Evolutionary conservation across 2,888 invertebrate species (phyloP), one percentile per base, ranked within the genome.

Genomic region (Hofmannophila pseudospretella): DNA sequence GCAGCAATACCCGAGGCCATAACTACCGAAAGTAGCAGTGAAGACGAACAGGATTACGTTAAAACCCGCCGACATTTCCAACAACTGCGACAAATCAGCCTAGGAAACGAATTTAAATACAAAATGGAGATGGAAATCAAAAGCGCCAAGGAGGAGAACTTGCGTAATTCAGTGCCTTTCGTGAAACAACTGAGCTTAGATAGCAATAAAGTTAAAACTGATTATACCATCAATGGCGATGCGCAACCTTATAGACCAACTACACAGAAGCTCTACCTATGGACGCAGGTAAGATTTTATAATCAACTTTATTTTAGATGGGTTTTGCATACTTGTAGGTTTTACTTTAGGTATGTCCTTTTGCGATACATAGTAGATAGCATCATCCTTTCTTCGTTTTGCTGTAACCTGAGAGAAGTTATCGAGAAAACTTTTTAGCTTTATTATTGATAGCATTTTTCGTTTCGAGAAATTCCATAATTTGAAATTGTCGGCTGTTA

Each of bases 91-190:
- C 89, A 90, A 54, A 88, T 90, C 44, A 90, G 90, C 66, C 75
- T 89, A 56, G 90, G 90, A 45, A 90, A 90, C 69, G 88, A 89
- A 49, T 90, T 89, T 52, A 91, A 88, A 75, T 87, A 87, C 70
- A 88, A 87, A 56, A 87, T 88, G 85, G 90, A 90, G 69, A 90
- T 90, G 91, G 90, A 90, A 67, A 90, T 89, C 35, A 90, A 89
- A 64, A 79, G 74, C 47, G 89, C 88, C 19, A 89, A 89, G 49
- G 88, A 89, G 36, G 90, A 89, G 54, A 90, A 90, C 59, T 62
- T 90, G 39, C 80, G 90, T 12, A 89, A 85, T 57, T 85, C 88
- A n/a, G 80, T 90, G 47, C 90, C 91, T 19, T 90, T 85, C 52
- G 89, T 90, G 0, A 81, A 90, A 52, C 90, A 90, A 65, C 73